Evolutionary conservation across 2,888 invertebrate genomes (phyloP).

Genomic region (Masnerella sp.): DNA sequence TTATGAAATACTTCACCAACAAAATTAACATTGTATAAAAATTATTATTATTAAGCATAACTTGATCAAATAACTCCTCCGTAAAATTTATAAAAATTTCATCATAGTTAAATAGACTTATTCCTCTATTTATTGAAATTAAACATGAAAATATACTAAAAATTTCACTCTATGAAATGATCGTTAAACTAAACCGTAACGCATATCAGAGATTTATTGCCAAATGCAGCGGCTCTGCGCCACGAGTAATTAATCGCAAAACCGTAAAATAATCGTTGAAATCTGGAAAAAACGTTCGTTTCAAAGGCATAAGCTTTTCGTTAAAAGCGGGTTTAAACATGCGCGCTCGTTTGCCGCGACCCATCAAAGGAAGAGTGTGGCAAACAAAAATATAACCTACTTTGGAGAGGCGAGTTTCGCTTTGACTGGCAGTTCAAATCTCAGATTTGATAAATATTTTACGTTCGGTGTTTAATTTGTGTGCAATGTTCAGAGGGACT

Average conservation of each 20-base stretch:
- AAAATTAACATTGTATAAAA: too few relatives aligned
- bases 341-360: slow-evolving; percentile 5
- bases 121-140: too few relatives aligned
- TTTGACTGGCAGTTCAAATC: slow-evolving; percentile 35
- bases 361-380: slow-evolving; percentile 37
- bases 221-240: too few relatives aligned
- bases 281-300: neutral
- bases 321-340: slow-evolving; percentile 12
- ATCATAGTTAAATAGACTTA: too few relatives aligned
- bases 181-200: too few relatives aligned
- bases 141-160: too few relatives aligned
- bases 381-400: slow-evolving; percentile 48
- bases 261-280: neutral
- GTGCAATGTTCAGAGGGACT: slow-evolving; percentile 29
- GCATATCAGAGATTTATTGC: too few relatives aligned
- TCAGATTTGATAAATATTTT: slow-evolving; percentile 46
- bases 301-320: slow-evolving; percentile 3
- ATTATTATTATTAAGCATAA: too few relatives aligned
- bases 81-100: too few relatives aligned
- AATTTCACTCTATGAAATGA: too few relatives aligned
- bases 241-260: neutral
- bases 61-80: too few relatives aligned
- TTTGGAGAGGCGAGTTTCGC: slow-evolving; percentile 13
- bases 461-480: slow-evolving; percentile 34
- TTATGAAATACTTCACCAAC: too few relatives aligned